Percentiles rank a stretch among this genome's conserved stretches.
Evolutionary conservation across 2,797 vertebrate genomes (phyloP).

Genomic region (Trichosurus vulpecula): DNA sequence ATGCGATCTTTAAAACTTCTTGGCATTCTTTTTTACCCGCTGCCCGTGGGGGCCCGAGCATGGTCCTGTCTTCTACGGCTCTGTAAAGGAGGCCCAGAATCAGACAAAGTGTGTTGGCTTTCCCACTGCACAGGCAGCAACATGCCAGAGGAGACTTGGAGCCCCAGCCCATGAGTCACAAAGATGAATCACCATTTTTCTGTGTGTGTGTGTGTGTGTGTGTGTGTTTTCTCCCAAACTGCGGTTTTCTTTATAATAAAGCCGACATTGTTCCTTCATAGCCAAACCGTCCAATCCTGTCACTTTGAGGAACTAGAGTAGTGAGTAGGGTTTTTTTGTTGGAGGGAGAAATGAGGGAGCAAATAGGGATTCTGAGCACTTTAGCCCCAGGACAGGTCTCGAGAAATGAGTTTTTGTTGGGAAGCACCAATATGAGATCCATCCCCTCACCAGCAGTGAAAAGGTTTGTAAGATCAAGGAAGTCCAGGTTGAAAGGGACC

Average conservation of each 20-base stretch:
- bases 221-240: slow-evolving; percentile 65
- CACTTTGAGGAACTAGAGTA: background rate
- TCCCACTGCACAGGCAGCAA: slow-evolving; percentile 69
- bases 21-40: slow-evolving; percentile 46
- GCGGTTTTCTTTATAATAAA: slow-evolving; percentile 83
- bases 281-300: slow-evolving; percentile 64
- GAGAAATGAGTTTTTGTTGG: background rate
- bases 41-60: background rate
- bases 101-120: slow-evolving; percentile 57
- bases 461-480: background rate
- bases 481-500: background rate
- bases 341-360: background rate
- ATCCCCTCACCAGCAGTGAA: background rate
- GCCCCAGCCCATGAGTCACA: slow-evolving; percentile 79
- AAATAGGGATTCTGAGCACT: background rate
- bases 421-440: background rate
- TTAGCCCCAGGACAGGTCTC: background rate
- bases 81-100: background rate
- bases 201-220: slow-evolving; percentile 47
- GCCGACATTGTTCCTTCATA: slow-evolving; percentile 75
- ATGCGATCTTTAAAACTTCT: slow-evolving; percentile 51
- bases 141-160: slow-evolving; percentile 68
- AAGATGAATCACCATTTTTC: slow-evolving; percentile 82
- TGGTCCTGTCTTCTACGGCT: slow-evolving; percentile 32
- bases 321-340: background rate